phyloP scores from a whole-genome alignment of 30 jellyfish, hydroid and myxozoan species.

The Hydra vulgaris region DNA sequence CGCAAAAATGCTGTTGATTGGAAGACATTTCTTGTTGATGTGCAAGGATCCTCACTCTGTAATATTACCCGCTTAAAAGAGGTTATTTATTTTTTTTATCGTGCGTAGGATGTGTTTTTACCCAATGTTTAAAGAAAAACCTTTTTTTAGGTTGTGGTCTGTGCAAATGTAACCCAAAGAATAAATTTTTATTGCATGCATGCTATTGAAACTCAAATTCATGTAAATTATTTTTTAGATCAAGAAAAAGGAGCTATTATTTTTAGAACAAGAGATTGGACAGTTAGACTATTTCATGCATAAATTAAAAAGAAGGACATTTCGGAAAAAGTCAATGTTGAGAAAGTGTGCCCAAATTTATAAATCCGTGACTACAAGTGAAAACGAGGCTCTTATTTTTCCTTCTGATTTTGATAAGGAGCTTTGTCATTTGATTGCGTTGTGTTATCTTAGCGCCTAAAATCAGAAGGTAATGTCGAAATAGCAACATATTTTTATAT shows the following conservation, averaged over 20 bases:
- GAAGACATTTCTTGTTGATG: slow-evolving; percentile 23
- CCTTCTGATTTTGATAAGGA: slow-evolving; percentile 42
- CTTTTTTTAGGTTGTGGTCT: no score
- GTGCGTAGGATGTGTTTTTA: no score
- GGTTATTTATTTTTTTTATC: neutral
- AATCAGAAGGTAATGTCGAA: neutral
- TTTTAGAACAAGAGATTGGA: slow-evolving; percentile 53
- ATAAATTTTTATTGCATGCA: no score
- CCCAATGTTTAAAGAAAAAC: no score
- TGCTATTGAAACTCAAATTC: no score
- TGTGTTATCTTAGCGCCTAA: slow-evolving; percentile 24
- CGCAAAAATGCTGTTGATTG: slow-evolving; percentile 11
- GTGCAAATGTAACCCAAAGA: no score
- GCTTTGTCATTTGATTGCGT: slow-evolving; percentile 48
- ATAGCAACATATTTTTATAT: neutral
- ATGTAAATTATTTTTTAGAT: neutral
- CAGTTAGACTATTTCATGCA: slow-evolving; percentile 79
- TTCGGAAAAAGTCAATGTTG: slow-evolving; percentile 40
- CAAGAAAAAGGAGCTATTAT: slow-evolving; percentile 31
- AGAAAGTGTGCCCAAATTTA: slow-evolving; percentile 58
- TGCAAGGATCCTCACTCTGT: slow-evolving; percentile 14
- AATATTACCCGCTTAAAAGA: neutral
- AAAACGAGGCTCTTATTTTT: slow-evolving; percentile 55
- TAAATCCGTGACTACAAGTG: slow-evolving; percentile 48
- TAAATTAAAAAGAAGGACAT: slow-evolving; percentile 34